Base-by-base conservation (phyloP, 53 echinoderm and acorn worm species). In the Apostichopus leukothele region DNA sequence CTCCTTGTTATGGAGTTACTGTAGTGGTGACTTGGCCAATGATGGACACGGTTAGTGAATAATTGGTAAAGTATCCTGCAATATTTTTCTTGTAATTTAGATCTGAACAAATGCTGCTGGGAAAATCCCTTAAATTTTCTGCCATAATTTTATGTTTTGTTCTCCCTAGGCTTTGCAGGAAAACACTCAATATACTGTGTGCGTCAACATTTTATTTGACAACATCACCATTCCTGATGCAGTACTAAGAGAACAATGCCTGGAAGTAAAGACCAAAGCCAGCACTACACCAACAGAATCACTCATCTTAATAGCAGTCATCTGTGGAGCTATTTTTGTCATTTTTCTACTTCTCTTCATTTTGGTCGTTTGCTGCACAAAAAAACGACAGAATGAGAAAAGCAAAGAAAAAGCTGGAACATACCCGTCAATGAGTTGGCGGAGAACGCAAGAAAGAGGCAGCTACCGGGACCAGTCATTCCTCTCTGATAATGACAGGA, bases 181-280 rank as follows among this genome's bases (percentile, higher is more conserved):
- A 54, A 91, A 91, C 20, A 92, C 91, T 21, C 92, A 93, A 77
- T 99, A 99, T 91, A 99, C 94, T 0, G 91, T 99, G 20, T 99
- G 99, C 60, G 92, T 99, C 21, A 95, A 92, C 79, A 92, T 92
- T 59, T 87, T 95, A 67, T 91, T 95, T n/a, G 57, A 92, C 50
- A 94, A 95, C 87, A 90, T 89, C 25, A 94, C 91, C 39, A 76
- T 22, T 26, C 77, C 78, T 59, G 91, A 95, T 26, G 96, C 99
- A 1, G 86, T 99, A 13, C 86, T 96, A 75, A 93, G 99, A 21
- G 94, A 96, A 60, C 99, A 99, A 76, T 99, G 99, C 83, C 67
- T 94, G 16, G 99, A 99, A 74, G 91, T 93, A 14, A 89, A 89
- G 55, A 99, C 99, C 5, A 74, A 90, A 22, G 79, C 90, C 39